These are phyloP conservation scores for Hemistola chrysoprasaria DNA, from an alignment of 2,888 invertebrate genomes.

Conservation along the genomic window DNA sequence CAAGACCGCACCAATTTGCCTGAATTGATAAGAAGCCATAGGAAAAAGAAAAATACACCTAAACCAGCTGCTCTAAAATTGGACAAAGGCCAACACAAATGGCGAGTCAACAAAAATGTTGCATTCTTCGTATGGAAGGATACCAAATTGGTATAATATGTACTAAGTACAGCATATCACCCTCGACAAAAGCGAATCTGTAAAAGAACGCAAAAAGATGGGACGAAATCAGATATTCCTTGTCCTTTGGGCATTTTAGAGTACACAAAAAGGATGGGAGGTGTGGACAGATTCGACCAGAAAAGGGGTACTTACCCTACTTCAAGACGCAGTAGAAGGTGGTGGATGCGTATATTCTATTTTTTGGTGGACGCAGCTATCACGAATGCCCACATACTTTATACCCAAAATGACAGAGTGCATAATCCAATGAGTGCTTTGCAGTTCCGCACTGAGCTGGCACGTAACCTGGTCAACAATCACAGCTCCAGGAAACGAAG, in stretches of 20 bases:
- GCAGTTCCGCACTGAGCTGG: conserved; percentile 14
- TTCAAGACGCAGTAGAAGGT: conserved; percentile 7
- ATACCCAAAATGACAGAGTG: conserved; percentile 10
- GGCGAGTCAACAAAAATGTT: conserved; percentile 18
- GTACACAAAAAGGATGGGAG: conserved; percentile 22
- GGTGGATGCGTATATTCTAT: conserved; percentile 6
- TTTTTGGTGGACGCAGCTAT: conserved; percentile 6
- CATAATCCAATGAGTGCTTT: conserved; percentile 11
- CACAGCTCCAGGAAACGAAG: conserved; percentile 17
- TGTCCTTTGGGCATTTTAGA: conserved; percentile 13
- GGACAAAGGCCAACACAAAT: not conserved
- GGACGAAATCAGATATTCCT: conserved; percentile 7
- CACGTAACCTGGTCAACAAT: conserved; percentile 15
- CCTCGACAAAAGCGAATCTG: conserved; percentile 9
- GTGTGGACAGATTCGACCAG: conserved; percentile 11
- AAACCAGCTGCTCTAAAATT: no score
- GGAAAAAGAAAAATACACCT: conserved; percentile 11
- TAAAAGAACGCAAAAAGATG: conserved; percentile 13
- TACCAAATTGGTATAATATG: conserved; percentile 19
- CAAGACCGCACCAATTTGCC: conserved; percentile 13
- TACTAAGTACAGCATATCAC: conserved; percentile 15
- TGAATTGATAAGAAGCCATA: conserved; percentile 11
- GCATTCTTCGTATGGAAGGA: conserved; percentile 18
- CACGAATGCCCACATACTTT: conserved; percentile 6
- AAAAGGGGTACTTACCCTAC: conserved; percentile 4